Evolutionary conservation across 2,113 vertebrate genomes (phyloP), one percentile per base, ranked within the genome.

Genomic region (Spea multiplicata): DNA sequence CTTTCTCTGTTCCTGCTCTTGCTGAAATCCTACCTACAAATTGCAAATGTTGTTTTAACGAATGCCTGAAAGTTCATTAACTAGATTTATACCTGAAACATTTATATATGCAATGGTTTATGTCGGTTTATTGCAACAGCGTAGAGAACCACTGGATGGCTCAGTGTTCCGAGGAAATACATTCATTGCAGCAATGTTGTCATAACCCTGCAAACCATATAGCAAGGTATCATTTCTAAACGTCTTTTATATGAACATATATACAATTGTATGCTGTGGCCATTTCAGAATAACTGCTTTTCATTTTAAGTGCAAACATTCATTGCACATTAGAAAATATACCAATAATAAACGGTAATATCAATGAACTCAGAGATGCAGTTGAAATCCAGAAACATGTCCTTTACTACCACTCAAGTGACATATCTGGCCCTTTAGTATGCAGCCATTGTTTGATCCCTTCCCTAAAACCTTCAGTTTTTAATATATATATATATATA

Each of bases 1-100:
- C 16, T 44, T 75, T 47, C 47, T 16, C 53, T 55, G 44, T 52
- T 57, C 13, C 4, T 47, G 53, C 49, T 70, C 53, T 64, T 62
- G 46, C 55, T 80, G n/a, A 74, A 73, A 61, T 73, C 64, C 50
- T 80, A 46, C 74, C 44, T 6, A 74, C 78, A 74, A 73, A 80
- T 68, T 80, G 46, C 78, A 80, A 74, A 74, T 80, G 64, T 80
- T 74, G 64, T 80, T 80, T 68, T 68, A 80, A 80, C 74, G 70
- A 74, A 73, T 80, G 64, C 52, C 46, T 67, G 50, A 68, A 80
- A 80, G 44, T 59, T 74, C 71, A 80, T 80, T 80, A 74, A 68
- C 6, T 74, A 80, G 78, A 74, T 74, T 80, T 80, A 80, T 73
- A 61, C 17, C 75, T 61, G 52, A 13, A n/a, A 64, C 53, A 66